Evolutionary conservation across 2,888 invertebrate species (phyloP).

Genomic region (Lagria hirta): DNA sequence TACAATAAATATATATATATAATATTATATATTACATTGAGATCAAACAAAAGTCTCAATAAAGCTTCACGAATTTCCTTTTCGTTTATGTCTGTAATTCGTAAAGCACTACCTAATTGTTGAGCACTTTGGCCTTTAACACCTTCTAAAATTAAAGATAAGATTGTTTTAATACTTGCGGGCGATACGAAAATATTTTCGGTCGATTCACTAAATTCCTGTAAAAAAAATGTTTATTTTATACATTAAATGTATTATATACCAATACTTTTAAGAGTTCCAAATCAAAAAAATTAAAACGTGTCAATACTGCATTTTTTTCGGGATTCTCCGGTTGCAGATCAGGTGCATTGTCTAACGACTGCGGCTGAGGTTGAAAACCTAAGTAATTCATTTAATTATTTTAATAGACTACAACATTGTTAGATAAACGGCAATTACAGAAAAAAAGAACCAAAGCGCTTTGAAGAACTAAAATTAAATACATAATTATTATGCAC

Average conservation of each 20-base stretch:
- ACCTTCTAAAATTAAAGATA: conserved; percentile 66
- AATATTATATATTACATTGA: conserved; percentile 33
- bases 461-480: too few relatives aligned
- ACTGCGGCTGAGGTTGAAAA: conserved; percentile 13
- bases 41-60: conserved; percentile 32
- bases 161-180: conserved; percentile 63
- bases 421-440: too few relatives aligned
- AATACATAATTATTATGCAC: too few relatives aligned
- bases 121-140: conserved; percentile 59
- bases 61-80: conserved; percentile 33
- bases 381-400: too few relatives aligned
- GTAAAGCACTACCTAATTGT: conserved; percentile 61
- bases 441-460: too few relatives aligned
- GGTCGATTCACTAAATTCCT: conserved; percentile 38
- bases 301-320: conserved; percentile 17
- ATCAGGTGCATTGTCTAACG: conserved; percentile 6
- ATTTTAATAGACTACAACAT: too few relatives aligned
- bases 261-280: conserved; percentile 46
- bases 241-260: conserved; percentile 1
- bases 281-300: conserved; percentile 49
- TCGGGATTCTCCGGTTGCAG: conserved; percentile 18
- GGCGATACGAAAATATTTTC: conserved; percentile 70
- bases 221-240: too few relatives aligned
- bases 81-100: conserved; percentile 50
- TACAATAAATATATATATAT: background rate